Percentiles rank a stretch among this genome's conserved stretches.
phyloP scores from a whole-genome alignment of 2,113 vertebrate genomes.

The Telmatochromis brachygnathus region DNA sequence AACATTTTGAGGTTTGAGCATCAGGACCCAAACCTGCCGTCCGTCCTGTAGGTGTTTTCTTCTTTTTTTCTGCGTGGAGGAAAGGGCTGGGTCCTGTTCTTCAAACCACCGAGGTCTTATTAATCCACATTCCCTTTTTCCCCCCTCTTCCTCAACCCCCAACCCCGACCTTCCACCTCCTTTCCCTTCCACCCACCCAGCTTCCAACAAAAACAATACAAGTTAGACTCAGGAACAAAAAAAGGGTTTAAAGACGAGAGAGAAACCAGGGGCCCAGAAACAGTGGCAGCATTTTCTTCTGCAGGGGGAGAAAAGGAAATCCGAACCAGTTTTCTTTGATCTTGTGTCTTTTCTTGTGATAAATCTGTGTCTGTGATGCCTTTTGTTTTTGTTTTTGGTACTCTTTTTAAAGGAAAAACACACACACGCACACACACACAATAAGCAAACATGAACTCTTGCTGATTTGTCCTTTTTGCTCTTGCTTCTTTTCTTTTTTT shows the following conservation, averaged over 20 bases:
- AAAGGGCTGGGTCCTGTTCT: conserved; percentile 50
- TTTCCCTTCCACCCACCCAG: neutral
- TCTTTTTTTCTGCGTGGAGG: conserved; percentile 12
- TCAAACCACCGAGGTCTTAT: conserved; percentile 39
- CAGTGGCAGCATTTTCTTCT: conserved; percentile 46
- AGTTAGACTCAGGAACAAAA: neutral
- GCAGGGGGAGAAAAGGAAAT: conserved; percentile 33
- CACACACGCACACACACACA: neutral
- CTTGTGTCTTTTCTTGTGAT: conserved; percentile 78
- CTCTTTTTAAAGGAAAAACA: conserved; percentile 62
- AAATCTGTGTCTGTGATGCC: conserved; percentile 75
- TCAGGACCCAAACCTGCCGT: conserved; percentile 21
- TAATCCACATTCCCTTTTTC: conserved; percentile 8
- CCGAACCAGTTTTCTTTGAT: conserved; percentile 60
- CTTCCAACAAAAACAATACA: neutral
- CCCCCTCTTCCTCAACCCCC: neutral
- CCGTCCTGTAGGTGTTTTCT: neutral
- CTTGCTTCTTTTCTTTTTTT: conserved; percentile 77
- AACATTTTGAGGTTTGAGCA: conserved; percentile 24
- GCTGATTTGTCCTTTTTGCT: conserved; percentile 77
- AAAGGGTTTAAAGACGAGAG: conserved; percentile 10
- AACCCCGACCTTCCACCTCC: neutral
- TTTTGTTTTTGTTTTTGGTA: conserved; percentile 71
- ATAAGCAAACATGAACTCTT: conserved; percentile 68
- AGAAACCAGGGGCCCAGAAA: neutral